phyloP scores from a whole-genome alignment of 2,113 vertebrate species.

The Amia ocellicauda region DNA sequence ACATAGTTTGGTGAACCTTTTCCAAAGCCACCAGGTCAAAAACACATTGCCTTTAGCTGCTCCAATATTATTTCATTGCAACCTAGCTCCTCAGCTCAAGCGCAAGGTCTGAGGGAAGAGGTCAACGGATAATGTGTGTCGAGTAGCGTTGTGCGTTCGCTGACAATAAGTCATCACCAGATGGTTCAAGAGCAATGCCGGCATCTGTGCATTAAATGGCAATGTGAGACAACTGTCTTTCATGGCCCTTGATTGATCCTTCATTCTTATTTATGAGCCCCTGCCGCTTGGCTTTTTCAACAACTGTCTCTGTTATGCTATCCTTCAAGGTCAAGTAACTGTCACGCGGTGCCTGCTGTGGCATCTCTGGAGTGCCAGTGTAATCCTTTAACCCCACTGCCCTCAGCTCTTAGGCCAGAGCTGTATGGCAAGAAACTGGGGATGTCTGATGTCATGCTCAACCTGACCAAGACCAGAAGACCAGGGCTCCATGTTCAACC shows the following conservation, averaged over 20 bases:
- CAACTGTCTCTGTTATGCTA: slow-evolving; percentile 45
- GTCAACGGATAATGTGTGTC: slow-evolving; percentile 41
- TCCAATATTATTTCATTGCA: too few species aligned
- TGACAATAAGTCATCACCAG: slow-evolving; percentile 21
- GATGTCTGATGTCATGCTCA: too few species aligned
- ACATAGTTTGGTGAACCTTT: too few species aligned
- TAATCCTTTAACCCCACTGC: neutral
- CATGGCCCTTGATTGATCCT: slow-evolving; percentile 52
- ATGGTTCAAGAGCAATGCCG: too few species aligned
- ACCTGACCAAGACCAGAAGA: too few species aligned
- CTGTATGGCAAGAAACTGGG: too few species aligned
- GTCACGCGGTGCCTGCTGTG: neutral
- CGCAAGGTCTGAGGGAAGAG: slow-evolving; percentile 7
- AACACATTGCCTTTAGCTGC: too few species aligned
- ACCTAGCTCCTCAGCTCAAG: too few species aligned
- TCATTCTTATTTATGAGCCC: slow-evolving; percentile 73
- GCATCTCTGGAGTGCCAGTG: neutral
- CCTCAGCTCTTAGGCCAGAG: too few species aligned
- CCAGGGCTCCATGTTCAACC: too few species aligned
- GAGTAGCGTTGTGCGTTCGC: too few species aligned
- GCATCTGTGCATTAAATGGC: neutral
- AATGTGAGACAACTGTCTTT: slow-evolving; percentile 10
- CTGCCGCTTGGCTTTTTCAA: slow-evolving; percentile 28
- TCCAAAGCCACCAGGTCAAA: too few species aligned
- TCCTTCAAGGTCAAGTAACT: slow-evolving; percentile 62